Conservation (phyloP, 2,888 invertebrate genomes). For the Harmothoe impar region DNA sequence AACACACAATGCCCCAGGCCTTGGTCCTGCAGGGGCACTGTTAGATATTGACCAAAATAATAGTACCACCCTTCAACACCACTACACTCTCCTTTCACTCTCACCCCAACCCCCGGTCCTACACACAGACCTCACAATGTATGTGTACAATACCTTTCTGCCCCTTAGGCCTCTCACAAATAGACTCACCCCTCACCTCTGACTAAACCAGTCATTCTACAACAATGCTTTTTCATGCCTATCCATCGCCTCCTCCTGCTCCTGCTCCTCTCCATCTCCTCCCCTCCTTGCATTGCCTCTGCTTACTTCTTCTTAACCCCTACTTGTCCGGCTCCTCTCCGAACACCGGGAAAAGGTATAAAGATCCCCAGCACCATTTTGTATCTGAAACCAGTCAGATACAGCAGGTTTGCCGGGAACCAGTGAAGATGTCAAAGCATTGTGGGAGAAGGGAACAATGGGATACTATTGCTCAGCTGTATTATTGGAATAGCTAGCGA, state of each 20-base stretch:
- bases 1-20: neutral
- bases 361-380: no score
- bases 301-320: neutral
- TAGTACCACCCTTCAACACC: neutral
- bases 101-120: no score
- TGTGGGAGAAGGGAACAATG: no score
- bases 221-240: neutral
- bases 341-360: no score
- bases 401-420: no score
- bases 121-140: no score
- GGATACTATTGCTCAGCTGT: no score
- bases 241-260: neutral
- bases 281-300: neutral
- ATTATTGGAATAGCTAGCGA: no score
- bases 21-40: no score
- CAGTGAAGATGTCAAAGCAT: no score
- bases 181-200: neutral
- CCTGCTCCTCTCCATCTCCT: neutral
- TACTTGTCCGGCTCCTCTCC: neutral
- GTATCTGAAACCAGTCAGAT: no score
- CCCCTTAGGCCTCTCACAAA: conserved; percentile 3
- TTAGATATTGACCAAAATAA: neutral
- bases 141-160: neutral
- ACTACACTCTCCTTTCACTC: neutral
- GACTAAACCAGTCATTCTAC: neutral